Base-by-base conservation (phyloP, 2,797 vertebrate genomes). In the Garrulus glandarius region DNA sequence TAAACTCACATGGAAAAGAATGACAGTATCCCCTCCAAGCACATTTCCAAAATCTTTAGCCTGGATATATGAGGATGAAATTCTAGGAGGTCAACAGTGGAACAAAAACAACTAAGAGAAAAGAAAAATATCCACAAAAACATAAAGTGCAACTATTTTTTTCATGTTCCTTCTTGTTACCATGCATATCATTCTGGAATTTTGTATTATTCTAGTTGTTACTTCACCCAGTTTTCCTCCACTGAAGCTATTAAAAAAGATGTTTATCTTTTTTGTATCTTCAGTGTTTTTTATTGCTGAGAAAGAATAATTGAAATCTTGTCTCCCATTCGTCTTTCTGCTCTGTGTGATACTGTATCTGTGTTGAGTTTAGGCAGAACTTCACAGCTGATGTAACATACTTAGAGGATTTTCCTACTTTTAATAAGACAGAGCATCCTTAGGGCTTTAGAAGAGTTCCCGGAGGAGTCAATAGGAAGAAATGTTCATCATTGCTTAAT, bases 401-500 rank as follows among this genome's bases (percentile, higher is more conserved):
- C 19, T 34, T 93, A 10, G 22, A 84, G 50, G 52, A 56, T 92
- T 95, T 95, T 95, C 63, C 32, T 76, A n/a, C 63, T 94, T 90
- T 76, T 92, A 92, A 52, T 93, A 85, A 92, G 78, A 37, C 36
- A 53, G 41, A 65, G 4, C 24, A 81, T 94, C 79, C 65, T 91
- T 69, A 44, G 78, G 55, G 81, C 79, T 85, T 87, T 91, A 36
- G 46, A 77, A 71, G 21, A 44, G 55, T 52, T 92, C 72, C 60
- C 19, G 2, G 49, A 80, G 41, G 50, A 93, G 26, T 72, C 81
- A 83, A 41, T 49, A 89, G 47, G n/a, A 85, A 92, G 60, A 74
- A 88, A 57, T 71, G 30, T 80, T 96, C 92, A 83, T 91, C 49
- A 67, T 57, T 94, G 61, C 65, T 55, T 94, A 94, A 87, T 77